phyloP scores from a whole-genome alignment of 2,797 vertebrate genomes.

The Spinus olivaceus region DNA sequence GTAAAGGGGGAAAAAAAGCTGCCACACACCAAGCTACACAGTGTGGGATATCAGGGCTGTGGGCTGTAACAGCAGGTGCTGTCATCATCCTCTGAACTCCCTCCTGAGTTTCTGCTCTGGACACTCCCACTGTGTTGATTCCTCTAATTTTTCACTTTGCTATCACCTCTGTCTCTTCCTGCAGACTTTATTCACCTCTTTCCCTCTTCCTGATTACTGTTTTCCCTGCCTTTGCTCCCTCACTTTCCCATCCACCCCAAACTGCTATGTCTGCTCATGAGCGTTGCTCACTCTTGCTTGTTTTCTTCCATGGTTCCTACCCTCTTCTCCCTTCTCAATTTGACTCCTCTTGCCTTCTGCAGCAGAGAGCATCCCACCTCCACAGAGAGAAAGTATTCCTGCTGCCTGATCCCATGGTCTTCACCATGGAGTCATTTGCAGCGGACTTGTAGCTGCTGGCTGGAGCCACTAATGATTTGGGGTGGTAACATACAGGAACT shows the following conservation, averaged over 20 bases:
- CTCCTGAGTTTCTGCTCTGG: neutral
- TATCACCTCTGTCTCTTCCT: neutral
- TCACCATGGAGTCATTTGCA: neutral
- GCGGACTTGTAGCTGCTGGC: neutral
- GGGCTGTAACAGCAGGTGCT: neutral
- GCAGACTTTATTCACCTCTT: neutral
- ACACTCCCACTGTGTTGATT: neutral
- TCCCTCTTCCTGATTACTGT: neutral
- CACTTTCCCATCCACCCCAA: neutral
- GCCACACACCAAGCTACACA: neutral
- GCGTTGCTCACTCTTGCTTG: neutral
- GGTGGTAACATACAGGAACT: no score
- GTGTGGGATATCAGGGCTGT: neutral
- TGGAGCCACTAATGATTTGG: neutral
- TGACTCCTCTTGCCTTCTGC: neutral
- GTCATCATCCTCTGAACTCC: neutral
- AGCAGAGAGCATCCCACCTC: neutral
- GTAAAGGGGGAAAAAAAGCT: neutral
- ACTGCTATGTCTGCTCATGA: rapidly evolving
- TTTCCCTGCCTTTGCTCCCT: neutral
- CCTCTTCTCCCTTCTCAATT: neutral
- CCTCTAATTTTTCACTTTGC: neutral
- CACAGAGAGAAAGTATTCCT: neutral
- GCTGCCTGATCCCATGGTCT: neutral
- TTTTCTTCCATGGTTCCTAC: neutral